Base-by-base conservation (phyloP, 64 coral and sea anemone genomes). In the Acropora yongei region DNA sequence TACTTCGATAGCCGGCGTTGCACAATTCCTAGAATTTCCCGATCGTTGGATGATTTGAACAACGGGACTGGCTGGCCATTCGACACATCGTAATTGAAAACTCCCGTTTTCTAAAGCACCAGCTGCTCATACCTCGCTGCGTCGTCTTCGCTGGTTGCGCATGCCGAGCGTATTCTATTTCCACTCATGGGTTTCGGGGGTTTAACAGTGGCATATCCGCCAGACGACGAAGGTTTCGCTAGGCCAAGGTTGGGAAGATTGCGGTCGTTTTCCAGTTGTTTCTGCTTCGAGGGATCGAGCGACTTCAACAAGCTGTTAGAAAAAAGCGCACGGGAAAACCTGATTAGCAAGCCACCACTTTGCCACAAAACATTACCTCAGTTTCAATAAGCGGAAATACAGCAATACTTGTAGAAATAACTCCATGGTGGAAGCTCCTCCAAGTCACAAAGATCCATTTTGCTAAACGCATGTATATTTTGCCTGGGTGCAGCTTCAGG, bases 221-320 rank as follows among this genome's bases (percentile, higher is more conserved):
- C 82, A 2, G 94, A 45, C 0, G 90, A 79, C 2, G 88, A 88
- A 50, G 86, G 90, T 60, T 93, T 93, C 53, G 80, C 20, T 45
- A 83, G 74, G 61, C 88, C 80, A 57, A 81, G 74, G 67, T 91
- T 94, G 0, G 91, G 82, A 51, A 86, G 80, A 74, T 99, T 93
- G 11, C 94, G 91, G n/a, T 96, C 97, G 78, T 95, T 93, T 75
- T 99, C 97, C 45, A 99, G 78, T 78, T 96, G 94, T 20, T 99
- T 99, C 77, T 99, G 97, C 93, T 99, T 99, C 6, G 94, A 90
- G 68, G 90, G 77, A 76, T 99, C 97, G 42, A 99, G 86, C 5
- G 94, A 93, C 60, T 88, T 96, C 9, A 96, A 74, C 49, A 99
- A 72, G 68, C 97, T 99, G 77, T 16, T 86, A 75, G 47, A 65